phyloP scores from a whole-genome alignment of 2,888 invertebrate species.

The Acleris sparsana region DNA sequence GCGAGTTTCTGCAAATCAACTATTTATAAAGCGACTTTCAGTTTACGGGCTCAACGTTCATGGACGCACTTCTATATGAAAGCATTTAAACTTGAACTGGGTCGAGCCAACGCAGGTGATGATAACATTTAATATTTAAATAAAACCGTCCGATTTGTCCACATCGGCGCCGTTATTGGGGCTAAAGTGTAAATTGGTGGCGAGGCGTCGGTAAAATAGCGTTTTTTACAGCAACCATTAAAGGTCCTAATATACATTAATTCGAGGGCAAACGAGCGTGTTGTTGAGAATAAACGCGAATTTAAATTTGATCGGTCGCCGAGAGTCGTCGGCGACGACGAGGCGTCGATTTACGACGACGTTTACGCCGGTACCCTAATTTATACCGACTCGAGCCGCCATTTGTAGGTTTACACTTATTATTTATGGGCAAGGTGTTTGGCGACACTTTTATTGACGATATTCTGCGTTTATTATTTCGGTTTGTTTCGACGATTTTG shows the following conservation, averaged over 20 bases:
- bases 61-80: constrained; percentile 9
- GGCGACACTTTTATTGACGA: constrained; percentile 23
- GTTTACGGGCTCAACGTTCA: constrained; percentile 16
- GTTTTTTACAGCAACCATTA: constrained; percentile 25
- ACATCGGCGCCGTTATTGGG: constrained; percentile 23
- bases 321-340: constrained; percentile 10
- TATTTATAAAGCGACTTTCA: constrained; percentile 17
- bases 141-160: constrained; percentile 11
- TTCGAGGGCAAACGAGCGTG: constrained; percentile 3
- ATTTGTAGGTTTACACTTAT: constrained; percentile 32
- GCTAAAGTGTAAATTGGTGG: constrained; percentile 22
- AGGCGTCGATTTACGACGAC: constrained; percentile 10
- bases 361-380: constrained; percentile 23
- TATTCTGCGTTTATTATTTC: constrained; percentile 5
- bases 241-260: constrained; percentile 21
- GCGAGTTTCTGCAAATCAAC: not conserved
- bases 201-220: constrained; percentile 18
- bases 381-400: constrained; percentile 20
- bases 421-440: constrained; percentile 32
- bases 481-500: not conserved
- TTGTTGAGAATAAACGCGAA: constrained; percentile 18
- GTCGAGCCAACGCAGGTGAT: constrained; percentile 20
- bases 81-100: constrained; percentile 25
- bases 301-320: constrained; percentile 27
- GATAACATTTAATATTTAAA: constrained; percentile 33